Conservation (phyloP, 2,797 vertebrate genomes). For the Clarias fuscus region DNA sequence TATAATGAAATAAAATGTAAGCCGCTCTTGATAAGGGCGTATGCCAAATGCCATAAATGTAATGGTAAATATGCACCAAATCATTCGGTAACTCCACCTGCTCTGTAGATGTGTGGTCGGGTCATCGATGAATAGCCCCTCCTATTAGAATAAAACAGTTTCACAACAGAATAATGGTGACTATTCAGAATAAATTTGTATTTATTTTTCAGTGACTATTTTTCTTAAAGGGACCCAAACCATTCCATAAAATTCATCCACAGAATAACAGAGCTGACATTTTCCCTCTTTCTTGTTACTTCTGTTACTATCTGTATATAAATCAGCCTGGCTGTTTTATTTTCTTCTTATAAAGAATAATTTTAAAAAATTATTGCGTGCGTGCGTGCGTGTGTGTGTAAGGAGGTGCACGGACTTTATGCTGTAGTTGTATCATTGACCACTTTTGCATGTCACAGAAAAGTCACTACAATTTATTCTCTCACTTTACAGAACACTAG, state of each 20-base stretch:
- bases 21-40: too few relatives aligned
- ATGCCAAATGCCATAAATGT: too few relatives aligned
- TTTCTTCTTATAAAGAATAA: not conserved
- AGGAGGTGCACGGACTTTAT: not conserved
- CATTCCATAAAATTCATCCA: not conserved
- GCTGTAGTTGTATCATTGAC: conserved; percentile 30
- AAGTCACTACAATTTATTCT: conserved; percentile 37
- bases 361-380: too few relatives aligned
- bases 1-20: too few relatives aligned
- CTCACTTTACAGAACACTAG: conserved; percentile 23
- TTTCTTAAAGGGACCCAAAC: not conserved
- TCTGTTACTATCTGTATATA: not conserved
- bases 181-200: not conserved
- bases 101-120: not conserved
- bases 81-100: not conserved
- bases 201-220: not conserved
- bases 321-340: not conserved
- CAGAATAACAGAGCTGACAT: not conserved
- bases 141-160: not conserved
- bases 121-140: not conserved
- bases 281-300: not conserved
- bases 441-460: conserved; percentile 13
- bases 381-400: too few relatives aligned
- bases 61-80: not conserved
- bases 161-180: not conserved